Evolutionary conservation across 1,140 invertebrate genomes (phyloP).

Genomic region (Adelges cooleyi): DNA sequence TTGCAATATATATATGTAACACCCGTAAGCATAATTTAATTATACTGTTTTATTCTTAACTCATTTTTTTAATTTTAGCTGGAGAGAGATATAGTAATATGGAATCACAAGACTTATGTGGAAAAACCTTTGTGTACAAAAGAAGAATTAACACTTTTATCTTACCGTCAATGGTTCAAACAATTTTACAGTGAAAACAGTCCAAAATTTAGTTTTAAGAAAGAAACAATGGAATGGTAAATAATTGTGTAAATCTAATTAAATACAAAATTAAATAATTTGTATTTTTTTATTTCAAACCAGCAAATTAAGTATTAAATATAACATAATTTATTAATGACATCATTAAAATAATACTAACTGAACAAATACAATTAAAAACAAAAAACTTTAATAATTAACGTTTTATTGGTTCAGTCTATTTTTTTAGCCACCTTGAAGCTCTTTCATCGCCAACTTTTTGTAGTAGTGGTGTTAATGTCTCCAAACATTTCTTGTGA

Average conservation of each 20-base stretch:
- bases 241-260: too few species aligned
- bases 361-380: too few species aligned
- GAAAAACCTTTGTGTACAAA: constrained; percentile 58
- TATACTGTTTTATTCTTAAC: too few species aligned
- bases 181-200: constrained; percentile 79
- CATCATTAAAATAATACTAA: too few species aligned
- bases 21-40: too few species aligned
- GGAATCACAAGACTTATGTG: constrained; percentile 75
- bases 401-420: constrained; percentile 50
- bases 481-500: constrained; percentile 55
- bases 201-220: constrained; percentile 42
- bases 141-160: constrained; percentile 58
- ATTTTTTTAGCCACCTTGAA: constrained; percentile 59
- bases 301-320: too few species aligned
- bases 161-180: constrained; percentile 68
- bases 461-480: constrained; percentile 56
- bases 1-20: too few species aligned
- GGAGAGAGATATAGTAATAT: constrained; percentile 72
- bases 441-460: constrained; percentile 50
- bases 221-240: constrained; percentile 35
- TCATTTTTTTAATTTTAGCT: too few species aligned
- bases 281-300: too few species aligned
- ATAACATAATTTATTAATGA: too few species aligned
- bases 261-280: too few species aligned
- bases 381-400: not conserved